Evolutionary conservation across 2,113 vertebrate species (phyloP), one percentile per base, ranked within the genome.

Genomic region (Drymodes brunneopygia): DNA sequence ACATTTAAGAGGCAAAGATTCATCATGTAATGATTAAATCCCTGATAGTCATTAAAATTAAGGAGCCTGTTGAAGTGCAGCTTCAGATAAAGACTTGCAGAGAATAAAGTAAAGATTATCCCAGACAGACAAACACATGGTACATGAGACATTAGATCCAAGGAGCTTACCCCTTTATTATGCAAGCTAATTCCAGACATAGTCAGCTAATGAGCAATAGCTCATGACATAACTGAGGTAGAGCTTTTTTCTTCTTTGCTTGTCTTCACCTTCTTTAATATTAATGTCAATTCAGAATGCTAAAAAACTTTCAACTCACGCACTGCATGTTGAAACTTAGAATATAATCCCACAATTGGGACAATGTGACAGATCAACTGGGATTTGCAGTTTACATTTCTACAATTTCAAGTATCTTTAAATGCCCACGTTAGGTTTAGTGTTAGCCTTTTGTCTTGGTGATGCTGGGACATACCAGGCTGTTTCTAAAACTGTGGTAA

Each of bases 41-140:
- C 53, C 57, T 74, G 64, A 72, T 69, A 92, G 82, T 58, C 86
- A 95, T 96, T 94, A 77, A 95, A 94, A 94, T 88, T 62, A 92
- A 74, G 78, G 60, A 71, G 47, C 9, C 31, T 79, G 54, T 38
- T 74, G 80, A 95, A 95, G 50, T 87, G 27, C 31, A 89, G 57
- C 18, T 82, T 88, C 48, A 92, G 36, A 88, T 81, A 87, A 84
- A 80, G n/a, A 38, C 29, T 77, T 87, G 22, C 10, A 84, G 70
- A 86, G 64, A 71, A 86, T 69, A 87, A 77, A 66, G 70, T 69
- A 87, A 77, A 66, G 70, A 91, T 79, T 88, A 57, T 90, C 47
- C 72, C 31, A 90, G 78, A 56, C 38, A 69, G 70, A 79, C 12
- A 74, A 89, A 89, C 47, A 74, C 21, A 44, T 31, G 50, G 44